phyloP scores from a whole-genome alignment of 2,113 vertebrate species.

The Neomonachus schauinslandi region DNA sequence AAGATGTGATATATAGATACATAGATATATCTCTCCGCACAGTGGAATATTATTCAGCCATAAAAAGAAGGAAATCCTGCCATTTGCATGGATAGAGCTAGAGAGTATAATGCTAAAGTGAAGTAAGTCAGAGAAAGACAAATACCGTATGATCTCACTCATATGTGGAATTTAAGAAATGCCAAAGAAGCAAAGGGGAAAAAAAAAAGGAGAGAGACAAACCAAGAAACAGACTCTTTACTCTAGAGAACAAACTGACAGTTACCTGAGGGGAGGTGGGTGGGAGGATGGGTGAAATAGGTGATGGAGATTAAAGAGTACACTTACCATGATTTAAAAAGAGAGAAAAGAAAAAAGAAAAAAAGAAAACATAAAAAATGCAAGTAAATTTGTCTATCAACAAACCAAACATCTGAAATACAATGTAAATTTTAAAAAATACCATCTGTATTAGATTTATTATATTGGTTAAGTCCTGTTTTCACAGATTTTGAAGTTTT shows the following conservation, averaged over 20 bases:
- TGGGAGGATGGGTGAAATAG: neutral
- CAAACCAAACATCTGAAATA: neutral
- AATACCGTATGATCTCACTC: neutral
- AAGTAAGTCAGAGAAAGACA: neutral
- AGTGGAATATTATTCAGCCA: neutral
- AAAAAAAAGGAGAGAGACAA: neutral
- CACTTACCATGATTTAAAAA: neutral
- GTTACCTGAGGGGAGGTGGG: neutral
- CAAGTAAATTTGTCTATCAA: neutral
- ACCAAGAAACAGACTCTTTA: neutral
- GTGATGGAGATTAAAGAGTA: neutral
- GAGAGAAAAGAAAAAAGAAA: neutral
- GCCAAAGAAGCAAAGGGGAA: neutral
- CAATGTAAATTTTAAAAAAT: neutral
- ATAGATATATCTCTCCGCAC: too few relatives aligned
- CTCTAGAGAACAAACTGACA: neutral
- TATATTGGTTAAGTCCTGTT: neutral
- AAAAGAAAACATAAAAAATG: slow-evolving; percentile 12
- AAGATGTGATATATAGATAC: neutral
- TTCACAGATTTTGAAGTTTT: slow-evolving; percentile 9
- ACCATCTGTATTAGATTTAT: neutral
- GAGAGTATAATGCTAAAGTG: neutral
- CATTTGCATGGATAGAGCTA: neutral
- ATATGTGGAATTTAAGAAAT: neutral
- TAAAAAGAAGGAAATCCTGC: neutral